Percentiles rank a stretch among this genome's conserved stretches.
These are phyloP conservation scores for Pseudois nayaur DNA, from an alignment of 2,113 vertebrate species.

Conservation along the genomic window DNA sequence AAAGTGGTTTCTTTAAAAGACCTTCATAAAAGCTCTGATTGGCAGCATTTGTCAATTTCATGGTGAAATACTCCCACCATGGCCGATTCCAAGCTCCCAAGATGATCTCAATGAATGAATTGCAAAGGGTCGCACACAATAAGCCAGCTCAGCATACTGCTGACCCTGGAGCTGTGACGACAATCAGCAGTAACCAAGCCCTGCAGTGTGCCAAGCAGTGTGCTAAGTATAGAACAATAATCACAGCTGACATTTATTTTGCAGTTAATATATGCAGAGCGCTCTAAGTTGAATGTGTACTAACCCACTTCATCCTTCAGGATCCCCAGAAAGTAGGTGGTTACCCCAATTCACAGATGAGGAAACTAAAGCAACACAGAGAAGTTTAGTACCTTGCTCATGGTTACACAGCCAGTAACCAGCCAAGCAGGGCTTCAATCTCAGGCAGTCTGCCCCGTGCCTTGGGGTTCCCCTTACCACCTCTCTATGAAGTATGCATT, in stretches of 20 bases:
- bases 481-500: accelerated
- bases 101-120: neutral
- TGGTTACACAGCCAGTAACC: neutral
- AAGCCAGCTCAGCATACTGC: neutral
- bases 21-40: neutral
- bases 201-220: neutral
- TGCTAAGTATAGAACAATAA: neutral
- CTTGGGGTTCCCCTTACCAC: neutral
- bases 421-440: neutral
- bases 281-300: neutral
- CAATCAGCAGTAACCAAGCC: neutral
- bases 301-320: neutral
- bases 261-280: neutral
- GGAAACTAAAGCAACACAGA: neutral
- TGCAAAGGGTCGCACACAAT: neutral
- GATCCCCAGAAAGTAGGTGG: neutral
- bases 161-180: neutral
- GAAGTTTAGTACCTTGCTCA: neutral
- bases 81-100: neutral
- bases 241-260: neutral
- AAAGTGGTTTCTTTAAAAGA: neutral
- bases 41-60: neutral
- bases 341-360: neutral
- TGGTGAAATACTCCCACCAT: accelerated
- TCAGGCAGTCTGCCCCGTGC: neutral